Percentiles rank a stretch among this genome's conserved stretches.
phyloP scores from a whole-genome alignment of 2,888 invertebrate genomes.

The Troides helena region DNA sequence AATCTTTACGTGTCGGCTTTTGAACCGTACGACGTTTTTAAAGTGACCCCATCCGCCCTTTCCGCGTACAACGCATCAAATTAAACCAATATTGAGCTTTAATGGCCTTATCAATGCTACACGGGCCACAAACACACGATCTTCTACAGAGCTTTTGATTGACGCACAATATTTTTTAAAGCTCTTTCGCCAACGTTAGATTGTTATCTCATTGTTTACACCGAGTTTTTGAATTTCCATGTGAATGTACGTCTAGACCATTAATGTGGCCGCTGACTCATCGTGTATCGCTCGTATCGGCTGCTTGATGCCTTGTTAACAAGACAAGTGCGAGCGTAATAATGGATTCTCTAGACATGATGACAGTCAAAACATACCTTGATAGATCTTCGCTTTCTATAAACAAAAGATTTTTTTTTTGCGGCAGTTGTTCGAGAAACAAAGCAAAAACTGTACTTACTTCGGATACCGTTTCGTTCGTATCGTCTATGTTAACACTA shows the following conservation, averaged over 20 bases:
- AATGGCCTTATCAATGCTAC: slow-evolving; percentile 34
- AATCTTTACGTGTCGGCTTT: slow-evolving; percentile 26
- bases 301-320: slow-evolving; percentile 42
- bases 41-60: slow-evolving; percentile 49
- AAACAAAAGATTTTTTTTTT: slow-evolving; percentile 3
- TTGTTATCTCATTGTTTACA: slow-evolving; percentile 63
- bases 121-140: slow-evolving; percentile 42
- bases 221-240: slow-evolving; percentile 43
- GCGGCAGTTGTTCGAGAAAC: slow-evolving; percentile 4
- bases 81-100: slow-evolving; percentile 56
- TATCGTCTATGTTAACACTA: neutral
- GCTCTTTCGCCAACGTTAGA: slow-evolving; percentile 55
- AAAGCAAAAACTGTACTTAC: neutral
- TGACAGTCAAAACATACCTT: slow-evolving; percentile 22
- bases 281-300: slow-evolving; percentile 41
- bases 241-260: slow-evolving; percentile 37
- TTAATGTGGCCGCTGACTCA: slow-evolving; percentile 45
- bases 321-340: slow-evolving; percentile 39
- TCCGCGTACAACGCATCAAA: slow-evolving; percentile 50
- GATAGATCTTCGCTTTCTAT: slow-evolving; percentile 1
- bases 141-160: slow-evolving; percentile 58
- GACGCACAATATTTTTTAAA: slow-evolving; percentile 58
- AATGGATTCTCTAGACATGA: slow-evolving; percentile 30
- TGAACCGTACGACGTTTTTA: slow-evolving; percentile 21
- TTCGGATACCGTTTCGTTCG: neutral